Evolutionary conservation across 2,797 vertebrate genomes (phyloP), one percentile per base, ranked within the genome.

Genomic region (Falco cherrug): DNA sequence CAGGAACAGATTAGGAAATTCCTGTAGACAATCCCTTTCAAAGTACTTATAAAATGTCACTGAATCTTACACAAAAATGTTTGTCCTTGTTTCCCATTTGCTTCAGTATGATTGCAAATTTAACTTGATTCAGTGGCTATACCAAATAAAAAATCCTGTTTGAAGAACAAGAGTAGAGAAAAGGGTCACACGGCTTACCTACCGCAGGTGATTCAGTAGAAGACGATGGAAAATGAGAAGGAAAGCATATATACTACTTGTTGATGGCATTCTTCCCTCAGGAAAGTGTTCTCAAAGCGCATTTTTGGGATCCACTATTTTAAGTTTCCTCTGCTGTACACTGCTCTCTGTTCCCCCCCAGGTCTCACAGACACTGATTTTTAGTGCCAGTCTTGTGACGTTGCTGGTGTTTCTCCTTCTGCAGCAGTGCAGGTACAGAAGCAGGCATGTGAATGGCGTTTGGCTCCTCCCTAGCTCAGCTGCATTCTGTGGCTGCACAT

Each of bases 1-100:
- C 26, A 70, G 80, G 56, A 93, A 57, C 59, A 81, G 89, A 73
- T 16, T 70, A 59, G 29, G 45, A 91, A 74, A 71, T 85, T 77
- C 54, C 51, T 59, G 29, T 56, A 84, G 64, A 59, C 43, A 16
- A 3, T 88, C 31, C 11, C 57, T 80, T 97, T 71, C 74, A 54
- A 41, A 75, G 45, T 59, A n/a, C 2, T 0, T 69, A 5, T 24
- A 57, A 75, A 86, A 57, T 33, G 59, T 69, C 47, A 64, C 37
- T 74, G 64, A 82, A 70, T 63, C 47, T 79, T 79, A 22, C 3
- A 31, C 15, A 79, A 45, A 95, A 88, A 37, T 20, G 9, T n/a
- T 70, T 47, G 22, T 47, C 37, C 8, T 86, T 61, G 29, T 80
- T 94, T 87, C 81, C 22, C 10, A 17, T 73, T 84, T 80, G 25